These are phyloP conservation scores for Rhinolophus sinicus DNA, from an alignment of 2,113 vertebrate genomes.

Conservation along the genomic window DNA sequence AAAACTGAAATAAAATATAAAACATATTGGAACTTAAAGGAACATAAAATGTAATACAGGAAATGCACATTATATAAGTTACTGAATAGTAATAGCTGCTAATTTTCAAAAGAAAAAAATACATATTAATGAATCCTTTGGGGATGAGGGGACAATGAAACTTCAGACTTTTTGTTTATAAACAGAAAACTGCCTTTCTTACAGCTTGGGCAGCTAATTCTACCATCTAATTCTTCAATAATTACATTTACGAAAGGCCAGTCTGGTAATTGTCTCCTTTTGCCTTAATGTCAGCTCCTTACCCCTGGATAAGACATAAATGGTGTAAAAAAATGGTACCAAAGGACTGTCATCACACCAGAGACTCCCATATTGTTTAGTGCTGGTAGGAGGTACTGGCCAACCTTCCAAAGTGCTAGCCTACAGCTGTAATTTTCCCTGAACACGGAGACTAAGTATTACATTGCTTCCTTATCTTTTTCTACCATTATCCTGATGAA, in stretches of 20 bases:
- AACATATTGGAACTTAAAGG: background rate
- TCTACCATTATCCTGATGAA: background rate
- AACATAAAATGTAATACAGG: background rate
- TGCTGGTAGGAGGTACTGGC: rapidly evolving
- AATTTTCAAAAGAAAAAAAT: background rate
- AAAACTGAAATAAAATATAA: background rate
- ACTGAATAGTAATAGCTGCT: background rate
- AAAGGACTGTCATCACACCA: background rate
- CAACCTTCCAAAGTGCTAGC: too few species aligned
- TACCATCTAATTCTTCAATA: background rate
- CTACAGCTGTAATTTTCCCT: background rate
- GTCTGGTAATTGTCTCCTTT: background rate
- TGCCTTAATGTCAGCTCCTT: background rate
- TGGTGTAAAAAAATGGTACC: background rate
- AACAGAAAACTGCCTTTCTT: background rate
- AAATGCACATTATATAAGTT: background rate
- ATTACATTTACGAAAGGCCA: background rate
- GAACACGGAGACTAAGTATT: background rate
- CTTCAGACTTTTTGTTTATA: background rate
- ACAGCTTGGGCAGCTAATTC: background rate
- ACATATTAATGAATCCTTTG: background rate
- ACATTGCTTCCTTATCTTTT: background rate
- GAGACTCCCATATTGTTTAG: background rate
- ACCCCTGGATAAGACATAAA: background rate
- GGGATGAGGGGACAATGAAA: background rate